These are phyloP conservation scores for Thecophora atra DNA, from an alignment of 2,888 invertebrate genomes.

Conservation along the genomic window DNA sequence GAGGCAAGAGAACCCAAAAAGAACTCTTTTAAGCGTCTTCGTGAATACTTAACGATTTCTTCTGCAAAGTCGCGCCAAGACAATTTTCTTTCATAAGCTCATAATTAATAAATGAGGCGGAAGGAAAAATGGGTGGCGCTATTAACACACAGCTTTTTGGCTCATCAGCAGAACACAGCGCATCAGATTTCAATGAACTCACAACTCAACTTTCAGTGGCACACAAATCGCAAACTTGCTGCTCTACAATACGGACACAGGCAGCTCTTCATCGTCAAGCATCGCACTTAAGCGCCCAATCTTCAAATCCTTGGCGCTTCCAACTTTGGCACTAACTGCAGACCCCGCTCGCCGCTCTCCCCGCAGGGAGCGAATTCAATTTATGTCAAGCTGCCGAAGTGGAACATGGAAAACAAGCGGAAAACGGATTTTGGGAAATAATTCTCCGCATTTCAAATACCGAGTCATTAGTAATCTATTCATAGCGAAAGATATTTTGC, in stretches of 20 bases:
- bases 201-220: too few species aligned
- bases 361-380: not conserved
- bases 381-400: not conserved
- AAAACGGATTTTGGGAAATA: too few species aligned
- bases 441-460: not conserved
- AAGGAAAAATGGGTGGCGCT: too few species aligned
- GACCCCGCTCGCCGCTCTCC: too few species aligned
- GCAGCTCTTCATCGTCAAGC: too few species aligned
- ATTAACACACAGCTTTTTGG: too few species aligned
- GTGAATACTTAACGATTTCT: not conserved
- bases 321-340: constrained; percentile 28
- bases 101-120: constrained; percentile 34
- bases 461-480: constrained; percentile 12
- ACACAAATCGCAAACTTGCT: too few species aligned
- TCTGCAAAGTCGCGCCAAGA: not conserved
- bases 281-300: too few species aligned
- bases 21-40: not conserved
- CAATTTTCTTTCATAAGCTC: constrained; percentile 37
- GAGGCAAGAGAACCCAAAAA: too few species aligned
- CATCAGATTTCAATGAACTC: too few species aligned
- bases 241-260: too few species aligned
- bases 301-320: not conserved
- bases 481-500: not conserved
- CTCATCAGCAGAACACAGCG: too few species aligned
- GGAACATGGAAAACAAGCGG: not conserved